These are phyloP conservation scores for Myrmophylax atrothorax DNA, from an alignment of 2,113 vertebrate species.

Conservation along the genomic window DNA sequence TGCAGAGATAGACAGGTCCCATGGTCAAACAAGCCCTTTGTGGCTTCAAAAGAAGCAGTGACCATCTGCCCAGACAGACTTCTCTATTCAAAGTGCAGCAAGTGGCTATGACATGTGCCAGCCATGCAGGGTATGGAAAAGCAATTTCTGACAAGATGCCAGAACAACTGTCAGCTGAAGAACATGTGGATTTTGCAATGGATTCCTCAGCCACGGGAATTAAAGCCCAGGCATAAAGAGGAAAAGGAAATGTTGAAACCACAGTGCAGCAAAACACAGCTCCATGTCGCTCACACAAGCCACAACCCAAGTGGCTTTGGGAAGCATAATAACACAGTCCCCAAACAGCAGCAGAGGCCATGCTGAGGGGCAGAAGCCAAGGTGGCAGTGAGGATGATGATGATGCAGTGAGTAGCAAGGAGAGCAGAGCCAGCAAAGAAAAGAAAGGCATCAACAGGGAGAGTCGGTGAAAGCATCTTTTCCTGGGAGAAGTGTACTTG, in stretches of 20 bases:
- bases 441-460: neutral
- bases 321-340: neutral
- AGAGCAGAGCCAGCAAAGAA: neutral
- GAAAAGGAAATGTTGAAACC: slow-evolving; percentile 26
- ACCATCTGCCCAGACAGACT: neutral
- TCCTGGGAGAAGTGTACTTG: neutral
- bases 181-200: neutral
- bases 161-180: neutral
- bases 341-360: neutral
- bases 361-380: neutral
- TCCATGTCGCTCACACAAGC: neutral
- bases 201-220: neutral
- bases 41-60: neutral
- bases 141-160: neutral
- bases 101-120: neutral
- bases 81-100: neutral
- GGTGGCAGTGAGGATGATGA: fast-evolving
- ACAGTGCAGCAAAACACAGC: neutral
- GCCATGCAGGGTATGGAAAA: neutral
- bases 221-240: neutral
- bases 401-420: neutral
- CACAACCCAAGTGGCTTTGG: neutral
- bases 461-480: neutral
- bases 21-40: neutral
- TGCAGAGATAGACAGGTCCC: neutral